Conservation (phyloP, 2,113 vertebrate genomes). For the Verasper variegatus region DNA sequence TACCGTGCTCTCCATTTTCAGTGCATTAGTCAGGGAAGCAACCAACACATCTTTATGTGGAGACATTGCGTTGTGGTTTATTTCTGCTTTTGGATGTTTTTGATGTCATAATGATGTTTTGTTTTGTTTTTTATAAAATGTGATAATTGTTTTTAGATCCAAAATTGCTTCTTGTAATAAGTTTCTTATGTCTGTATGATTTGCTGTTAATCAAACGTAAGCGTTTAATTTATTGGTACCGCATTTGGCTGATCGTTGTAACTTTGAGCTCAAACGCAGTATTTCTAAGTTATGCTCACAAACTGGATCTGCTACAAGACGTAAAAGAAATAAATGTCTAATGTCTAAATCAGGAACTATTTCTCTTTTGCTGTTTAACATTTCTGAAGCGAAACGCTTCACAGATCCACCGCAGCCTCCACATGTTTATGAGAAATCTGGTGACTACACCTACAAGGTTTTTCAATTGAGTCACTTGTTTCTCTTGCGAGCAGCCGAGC, state of each 20-base stretch:
- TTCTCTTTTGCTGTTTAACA: background rate
- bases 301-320: background rate
- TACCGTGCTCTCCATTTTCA: slow-evolving; percentile 63
- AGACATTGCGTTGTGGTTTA: slow-evolving; percentile 7
- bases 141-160: background rate
- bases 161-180: slow-evolving; percentile 5
- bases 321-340: too few relatives aligned
- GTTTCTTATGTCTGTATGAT: background rate
- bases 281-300: background rate
- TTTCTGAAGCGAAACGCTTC: background rate
- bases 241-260: background rate
- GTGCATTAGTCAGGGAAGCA: slow-evolving; percentile 59
- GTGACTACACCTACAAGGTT: background rate
- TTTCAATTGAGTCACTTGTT: slow-evolving; percentile 15
- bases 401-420: background rate
- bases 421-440: background rate
- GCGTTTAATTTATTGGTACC: slow-evolving; percentile 28
- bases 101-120: background rate
- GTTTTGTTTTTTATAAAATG: slow-evolving; percentile 8
- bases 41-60: background rate
- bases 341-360: background rate
- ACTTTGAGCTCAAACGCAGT: slow-evolving; percentile 10
- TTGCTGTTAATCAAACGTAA: slow-evolving; percentile 2
- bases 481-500: background rate
- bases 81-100: background rate